Conservation (phyloP, 2,888 invertebrate species). For the Stegana nigrithorax region DNA sequence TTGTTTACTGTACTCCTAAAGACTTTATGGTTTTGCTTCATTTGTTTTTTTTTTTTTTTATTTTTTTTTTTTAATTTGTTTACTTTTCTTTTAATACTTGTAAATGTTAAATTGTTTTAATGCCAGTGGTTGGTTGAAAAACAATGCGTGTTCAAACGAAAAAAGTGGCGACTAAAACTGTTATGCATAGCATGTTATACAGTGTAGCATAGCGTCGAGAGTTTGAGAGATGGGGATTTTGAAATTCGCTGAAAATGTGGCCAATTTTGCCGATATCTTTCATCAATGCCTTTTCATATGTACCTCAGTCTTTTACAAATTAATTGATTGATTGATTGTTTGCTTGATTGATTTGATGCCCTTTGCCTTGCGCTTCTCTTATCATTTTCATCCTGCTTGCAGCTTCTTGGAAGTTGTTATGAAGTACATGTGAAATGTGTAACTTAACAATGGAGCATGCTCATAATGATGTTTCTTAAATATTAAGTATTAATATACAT, state of each 20-base stretch:
- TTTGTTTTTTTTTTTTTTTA: background rate
- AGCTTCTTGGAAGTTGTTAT: too few relatives aligned
- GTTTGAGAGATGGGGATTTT: constrained; percentile 10
- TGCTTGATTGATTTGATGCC: constrained; percentile 57
- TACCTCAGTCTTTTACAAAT: background rate
- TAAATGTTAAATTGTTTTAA: background rate
- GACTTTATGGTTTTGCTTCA: too few relatives aligned
- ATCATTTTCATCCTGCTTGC: too few relatives aligned
- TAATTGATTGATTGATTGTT: constrained; percentile 10
- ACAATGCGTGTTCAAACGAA: too few relatives aligned
- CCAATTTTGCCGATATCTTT: background rate
- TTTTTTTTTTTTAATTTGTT: background rate
- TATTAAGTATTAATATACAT: too few relatives aligned
- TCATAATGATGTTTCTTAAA: constrained; percentile 53
- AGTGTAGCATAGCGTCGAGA: too few relatives aligned
- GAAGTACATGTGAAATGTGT: background rate
- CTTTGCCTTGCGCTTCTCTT: constrained; percentile 16
- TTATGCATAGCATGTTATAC: too few relatives aligned
- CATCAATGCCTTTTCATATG: background rate
- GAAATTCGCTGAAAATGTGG: background rate
- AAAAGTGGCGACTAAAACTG: too few relatives aligned
- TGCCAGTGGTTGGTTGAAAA: background rate
- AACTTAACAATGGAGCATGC: constrained; percentile 50
- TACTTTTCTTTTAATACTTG: background rate
- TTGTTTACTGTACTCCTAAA: too few relatives aligned